Conservation (phyloP, 2,888 invertebrate genomes). For the Clivina fossor region DNA sequence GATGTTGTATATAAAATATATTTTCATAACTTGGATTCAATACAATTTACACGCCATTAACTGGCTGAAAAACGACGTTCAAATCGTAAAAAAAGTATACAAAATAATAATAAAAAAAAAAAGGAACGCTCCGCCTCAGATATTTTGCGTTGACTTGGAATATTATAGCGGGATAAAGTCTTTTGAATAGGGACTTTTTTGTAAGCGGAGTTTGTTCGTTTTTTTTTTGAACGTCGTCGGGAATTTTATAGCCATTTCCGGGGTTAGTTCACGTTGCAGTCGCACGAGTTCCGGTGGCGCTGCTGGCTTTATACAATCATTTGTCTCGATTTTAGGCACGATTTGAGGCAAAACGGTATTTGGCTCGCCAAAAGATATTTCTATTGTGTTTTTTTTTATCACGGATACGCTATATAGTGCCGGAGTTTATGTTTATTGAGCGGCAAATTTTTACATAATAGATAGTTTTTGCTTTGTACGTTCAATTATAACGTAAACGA, state of each 20-base stretch:
- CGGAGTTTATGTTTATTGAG: too few species aligned
- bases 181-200: background rate
- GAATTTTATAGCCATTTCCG: constrained; percentile 51
- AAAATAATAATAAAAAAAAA: background rate
- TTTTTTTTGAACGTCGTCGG: background rate
- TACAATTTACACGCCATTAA: constrained; percentile 65
- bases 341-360: constrained; percentile 44
- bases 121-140: background rate
- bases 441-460: too few species aligned
- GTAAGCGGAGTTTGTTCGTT: too few species aligned
- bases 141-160: background rate
- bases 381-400: too few species aligned
- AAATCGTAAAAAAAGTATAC: constrained; percentile 23
- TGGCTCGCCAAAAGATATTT: too few species aligned
- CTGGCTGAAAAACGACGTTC: constrained; percentile 59
- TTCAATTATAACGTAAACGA: too few species aligned
- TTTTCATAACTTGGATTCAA: too few species aligned
- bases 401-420: too few species aligned
- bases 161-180: background rate
- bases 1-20: too few species aligned
- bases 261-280: constrained; percentile 41
- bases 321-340: constrained; percentile 47
- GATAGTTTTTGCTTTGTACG: too few species aligned
- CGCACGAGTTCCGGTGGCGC: constrained; percentile 43
- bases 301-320: constrained; percentile 42